Base-by-base conservation (phyloP, 2,888 invertebrate genomes). In the Synanthedon andrenaeformis region DNA sequence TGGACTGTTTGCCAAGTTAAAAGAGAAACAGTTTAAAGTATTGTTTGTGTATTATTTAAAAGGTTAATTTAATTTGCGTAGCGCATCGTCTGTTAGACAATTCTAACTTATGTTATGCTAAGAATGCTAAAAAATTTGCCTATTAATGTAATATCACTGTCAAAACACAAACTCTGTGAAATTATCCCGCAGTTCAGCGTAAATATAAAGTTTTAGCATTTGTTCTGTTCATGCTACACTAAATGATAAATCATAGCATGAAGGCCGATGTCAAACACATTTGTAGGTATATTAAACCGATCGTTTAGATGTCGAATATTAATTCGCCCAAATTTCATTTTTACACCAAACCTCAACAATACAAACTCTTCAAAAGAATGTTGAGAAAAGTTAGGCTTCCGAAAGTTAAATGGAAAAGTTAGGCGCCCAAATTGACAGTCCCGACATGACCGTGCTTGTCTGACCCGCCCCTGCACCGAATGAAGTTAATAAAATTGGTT, bases 391-490 rank as follows among this genome's bases (percentile, higher is more conserved):
- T 76, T 74, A 63, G 68, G 71, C 67, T 70, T 64, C 63, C 67
- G 57, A 74, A 83, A 85, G 82, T 83, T 85, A 83, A 86, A 86
- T 84, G 79, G 79, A 74, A 85, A 86, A 84, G 85, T 86, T 86
- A 70, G 61, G 62, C 65, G 67, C 72, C 70, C 72, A 80, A 81
- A 85, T 82, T 84, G 87, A 82, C 84, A 80, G 81, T 72, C 69
- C 65, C 67, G 70, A 71, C 73, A 71, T 74, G 72, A 67, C 57
- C 56, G 59, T 57, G 63, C 63, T 62, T 66, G 63, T 59, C 61
- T 58, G 64, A 62, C 58, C 62, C 66, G 58, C 63, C 63, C 63
- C 57, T 54, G 56, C 52, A 60, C 64, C 62, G 61, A 69, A 70
- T 65, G 66, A 69, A 74, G 76, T 75, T 75, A 71, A 75, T 76